Evolutionary conservation across 2,888 invertebrate genomes (phyloP).

Genomic region (Argyresthia albistria): DNA sequence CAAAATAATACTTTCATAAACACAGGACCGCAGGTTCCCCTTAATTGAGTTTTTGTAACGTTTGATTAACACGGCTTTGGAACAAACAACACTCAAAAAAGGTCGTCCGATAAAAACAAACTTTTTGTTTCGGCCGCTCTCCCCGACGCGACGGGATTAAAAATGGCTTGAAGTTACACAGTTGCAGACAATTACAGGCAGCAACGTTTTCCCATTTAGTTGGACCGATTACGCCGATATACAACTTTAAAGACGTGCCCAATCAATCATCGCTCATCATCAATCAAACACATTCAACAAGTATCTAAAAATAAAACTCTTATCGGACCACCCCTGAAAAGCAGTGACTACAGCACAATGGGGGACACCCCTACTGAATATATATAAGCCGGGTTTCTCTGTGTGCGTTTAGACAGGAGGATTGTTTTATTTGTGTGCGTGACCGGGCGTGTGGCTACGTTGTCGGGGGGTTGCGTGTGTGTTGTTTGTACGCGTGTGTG

Average conservation of each 20-base stretch:
- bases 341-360: slow-evolving; percentile 27
- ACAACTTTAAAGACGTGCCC: slow-evolving; percentile 34
- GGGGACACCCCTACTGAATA: slow-evolving; percentile 39
- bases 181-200: not conserved
- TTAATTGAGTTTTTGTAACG: slow-evolving; percentile 8
- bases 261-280: slow-evolving; percentile 64
- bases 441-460: slow-evolving; percentile 17
- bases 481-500: slow-evolving; percentile 17
- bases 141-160: not conserved
- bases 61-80: slow-evolving; percentile 4
- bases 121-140: not conserved
- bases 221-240: slow-evolving; percentile 43
- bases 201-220: slow-evolving; percentile 6
- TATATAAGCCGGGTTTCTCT: slow-evolving; percentile 28
- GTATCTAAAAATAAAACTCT: slow-evolving; percentile 62
- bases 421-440: slow-evolving; percentile 13
- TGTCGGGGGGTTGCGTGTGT: slow-evolving; percentile 13
- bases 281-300: slow-evolving; percentile 68
- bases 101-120: not conserved
- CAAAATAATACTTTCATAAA: no score
- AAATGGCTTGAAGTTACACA: not conserved
- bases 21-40: slow-evolving; percentile 14
- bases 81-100: slow-evolving; percentile 3
- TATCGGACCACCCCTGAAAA: slow-evolving; percentile 45
- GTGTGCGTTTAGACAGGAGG: slow-evolving; percentile 14